Evolutionary conservation across 2,888 invertebrate genomes (phyloP), one percentile per base, ranked within the genome.

Genomic region (Itoplectis maculator): DNA sequence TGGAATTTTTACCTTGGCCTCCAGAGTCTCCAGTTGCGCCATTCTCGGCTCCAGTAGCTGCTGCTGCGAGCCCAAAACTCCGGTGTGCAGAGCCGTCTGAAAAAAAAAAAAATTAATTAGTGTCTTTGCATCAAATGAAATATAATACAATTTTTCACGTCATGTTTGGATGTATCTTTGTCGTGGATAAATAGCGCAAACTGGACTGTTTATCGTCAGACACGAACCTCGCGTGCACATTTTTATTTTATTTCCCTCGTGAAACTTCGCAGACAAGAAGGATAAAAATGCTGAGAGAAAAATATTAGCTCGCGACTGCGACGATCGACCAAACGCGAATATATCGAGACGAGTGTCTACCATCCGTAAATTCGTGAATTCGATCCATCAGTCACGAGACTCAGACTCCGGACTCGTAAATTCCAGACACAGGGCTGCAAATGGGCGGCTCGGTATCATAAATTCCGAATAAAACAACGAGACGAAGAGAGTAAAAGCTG

Each of bases 21-120:
- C 96, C 90, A 96, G 94, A 86, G 95, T 96, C 92, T 96, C 96
- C 89, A 96, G 94, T 93, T 96, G 96, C 85, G 95, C 95, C 95
- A 96, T 94, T 91, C 94, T 92, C 93, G 96, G 87, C 94, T 95
- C 89, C 91, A 91, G 79, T 75, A 89, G 85, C 83, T 91, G 90
- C 72, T 88, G 90, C 79, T 89, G 90, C 2, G 87, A 85, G 40
- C 88, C 88, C 13, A 79, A n/a, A 49, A 82, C 75, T 63, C 89
- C 89, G 15, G 90, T 91, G 82, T 91, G 91, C 47, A 92, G 82
- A 69, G 91, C 91, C 47, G 90, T 92, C 92, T 92, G 88, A 79
- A 88, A 91, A 75, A 59, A 23, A 65, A 42, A 42, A 6, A 72
- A 23, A 61, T 68, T 13, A 15, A 76, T 72, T 51, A 79, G 13